A percentile compares a stretch with the other conserved stretches of the same genome.
These are phyloP conservation scores for Torymus auratus DNA, from an alignment of 2,888 invertebrate genomes.

Conservation along the genomic window DNA sequence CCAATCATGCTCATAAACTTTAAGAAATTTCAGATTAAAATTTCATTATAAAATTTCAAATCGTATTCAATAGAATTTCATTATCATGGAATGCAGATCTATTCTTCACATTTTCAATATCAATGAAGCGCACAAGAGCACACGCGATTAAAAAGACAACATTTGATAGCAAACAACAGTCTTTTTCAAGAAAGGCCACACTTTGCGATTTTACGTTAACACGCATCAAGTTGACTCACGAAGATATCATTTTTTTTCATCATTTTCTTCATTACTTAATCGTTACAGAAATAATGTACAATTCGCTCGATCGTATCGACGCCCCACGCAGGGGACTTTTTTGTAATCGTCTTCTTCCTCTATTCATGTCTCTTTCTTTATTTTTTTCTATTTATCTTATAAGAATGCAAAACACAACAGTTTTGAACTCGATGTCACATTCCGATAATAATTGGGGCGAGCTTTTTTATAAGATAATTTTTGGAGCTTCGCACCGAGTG, in stretches of 20 bases:
- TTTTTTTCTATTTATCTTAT: conserved; percentile 19
- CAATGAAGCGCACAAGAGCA: conserved; percentile 19
- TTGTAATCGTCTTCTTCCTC: neutral
- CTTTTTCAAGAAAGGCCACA: conserved; percentile 56
- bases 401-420: conserved; percentile 43
- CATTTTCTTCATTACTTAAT: conserved; percentile 32
- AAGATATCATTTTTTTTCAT: conserved; percentile 48
- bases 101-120: conserved; percentile 8
- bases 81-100: conserved; percentile 2
- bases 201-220: conserved; percentile 44
- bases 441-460: conserved; percentile 41
- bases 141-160: conserved; percentile 34
- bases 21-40: neutral
- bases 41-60: conserved; percentile 1
- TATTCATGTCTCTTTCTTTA: neutral
- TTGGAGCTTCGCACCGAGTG: conserved; percentile 44
- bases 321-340: neutral
- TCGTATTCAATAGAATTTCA: conserved; percentile 17
- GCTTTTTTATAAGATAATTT: conserved; percentile 34
- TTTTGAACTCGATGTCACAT: conserved; percentile 45
- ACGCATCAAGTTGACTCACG: conserved; percentile 46
- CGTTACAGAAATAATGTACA: conserved; percentile 53
- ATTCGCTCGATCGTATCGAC: conserved; percentile 40
- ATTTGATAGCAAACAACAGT: conserved; percentile 48
- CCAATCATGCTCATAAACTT: too few species aligned